Percentiles rank a stretch among this genome's conserved stretches.
phyloP scores from a whole-genome alignment of 2,888 invertebrate genomes.

The Syrphus vitripennis region DNA sequence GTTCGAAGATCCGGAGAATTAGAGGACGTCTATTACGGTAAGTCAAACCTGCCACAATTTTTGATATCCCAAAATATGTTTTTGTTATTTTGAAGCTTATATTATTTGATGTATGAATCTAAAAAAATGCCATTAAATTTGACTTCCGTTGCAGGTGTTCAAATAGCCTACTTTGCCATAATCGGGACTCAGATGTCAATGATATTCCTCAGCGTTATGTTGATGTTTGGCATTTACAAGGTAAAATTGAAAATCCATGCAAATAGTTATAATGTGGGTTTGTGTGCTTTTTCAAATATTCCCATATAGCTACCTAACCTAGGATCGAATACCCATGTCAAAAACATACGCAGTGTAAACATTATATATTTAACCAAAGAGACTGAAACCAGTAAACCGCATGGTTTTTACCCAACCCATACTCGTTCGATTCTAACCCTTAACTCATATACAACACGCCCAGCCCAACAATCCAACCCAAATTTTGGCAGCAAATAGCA shows the following conservation, averaged over 20 bases:
- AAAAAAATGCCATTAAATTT: constrained; percentile 12
- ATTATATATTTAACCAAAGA: constrained; percentile 3
- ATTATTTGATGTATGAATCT: background rate
- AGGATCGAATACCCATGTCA: background rate
- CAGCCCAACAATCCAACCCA: background rate
- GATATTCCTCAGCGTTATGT: constrained; percentile 87
- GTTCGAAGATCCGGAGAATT: constrained; percentile 86
- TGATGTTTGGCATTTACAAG: constrained; percentile 89
- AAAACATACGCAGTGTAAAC: background rate
- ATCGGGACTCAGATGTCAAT: constrained; percentile 91
- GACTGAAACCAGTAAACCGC: background rate
- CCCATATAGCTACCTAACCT: background rate
- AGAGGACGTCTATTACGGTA: constrained; percentile 90
- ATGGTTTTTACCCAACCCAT: background rate
- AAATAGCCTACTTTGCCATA: constrained; percentile 90
- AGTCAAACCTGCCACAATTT: constrained; percentile 75
- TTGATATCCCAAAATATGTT: background rate
- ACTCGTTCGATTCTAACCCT: background rate
- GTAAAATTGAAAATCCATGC: constrained; percentile 81
- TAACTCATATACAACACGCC: background rate
- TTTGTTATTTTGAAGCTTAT: background rate
- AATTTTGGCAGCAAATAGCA: constrained; percentile 11
- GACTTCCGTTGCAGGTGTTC: constrained; percentile 86
- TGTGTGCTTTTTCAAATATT: background rate
- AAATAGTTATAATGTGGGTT: background rate